Base-by-base conservation (phyloP, 2,113 vertebrate species). In the Ictalurus furcatus region DNA sequence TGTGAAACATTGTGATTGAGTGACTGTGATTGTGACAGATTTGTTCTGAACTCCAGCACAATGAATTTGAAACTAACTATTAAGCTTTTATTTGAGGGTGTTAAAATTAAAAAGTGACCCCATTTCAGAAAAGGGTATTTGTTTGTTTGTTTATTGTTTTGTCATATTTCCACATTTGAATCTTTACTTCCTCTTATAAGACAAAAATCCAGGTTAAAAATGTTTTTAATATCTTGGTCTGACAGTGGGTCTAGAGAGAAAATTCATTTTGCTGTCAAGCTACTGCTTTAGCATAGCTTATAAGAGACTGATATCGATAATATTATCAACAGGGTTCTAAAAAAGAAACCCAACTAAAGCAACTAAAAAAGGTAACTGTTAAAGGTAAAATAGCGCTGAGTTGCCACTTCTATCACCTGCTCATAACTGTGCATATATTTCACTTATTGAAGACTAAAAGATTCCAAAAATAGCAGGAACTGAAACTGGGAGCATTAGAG, bases 401-500 rank as follows among this genome's bases (percentile, higher is more conserved):
- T 63, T 1, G 12, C 34, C 58, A 84, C 34, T 61, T 82, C 4
- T 28, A 40, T 84, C 81, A 40, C 1, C 5, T 44, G 58, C 25
- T 28, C 58, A 6, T 63, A 34, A 63, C 21, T 63, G 58, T 61
- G 58, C 34, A 63, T 84, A 44, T 44, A 63, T 84, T 63, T 84
- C 58, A 61, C 34, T 28, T 84, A 28, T 58, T 63, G 59, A 63
- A 84, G 81, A 63, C 34, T 40, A 84, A 82, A 84, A 84, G 59
- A 34, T 37, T 63, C 81, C 37, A 84, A 84, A 84, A 84, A 84
- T 84, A 84, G 81, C 81, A 84, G 34, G 5, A 63, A 84, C 81
- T 63, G 58, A 84, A 84, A 44, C 63, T 44, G 34, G 58, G 58
- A 63, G 37, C 81, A 63, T 25, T 63, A 44, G 81, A 63, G 58